Evolutionary conservation across 2,113 vertebrate species (phyloP).

Genomic region (Solenodon paradoxus): DNA sequence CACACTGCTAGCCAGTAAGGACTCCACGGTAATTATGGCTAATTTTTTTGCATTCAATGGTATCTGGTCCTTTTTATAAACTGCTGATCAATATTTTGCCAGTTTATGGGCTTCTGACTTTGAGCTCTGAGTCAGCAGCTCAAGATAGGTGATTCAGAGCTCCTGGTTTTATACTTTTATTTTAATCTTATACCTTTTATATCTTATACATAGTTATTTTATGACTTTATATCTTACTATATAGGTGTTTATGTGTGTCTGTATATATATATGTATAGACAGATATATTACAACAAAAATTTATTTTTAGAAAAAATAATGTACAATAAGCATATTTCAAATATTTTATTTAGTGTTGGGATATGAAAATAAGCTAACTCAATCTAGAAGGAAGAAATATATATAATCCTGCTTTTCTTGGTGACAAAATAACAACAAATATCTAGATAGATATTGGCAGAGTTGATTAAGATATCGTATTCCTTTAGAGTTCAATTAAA

Average conservation of each 20-base stretch:
- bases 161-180: background rate
- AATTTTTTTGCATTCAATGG: background rate
- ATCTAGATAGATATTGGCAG: conserved; percentile 29
- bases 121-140: background rate
- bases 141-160: background rate
- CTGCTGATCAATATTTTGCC: background rate
- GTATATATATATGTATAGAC: background rate
- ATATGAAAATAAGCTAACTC: too few relatives aligned
- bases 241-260: background rate
- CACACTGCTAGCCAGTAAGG: background rate
- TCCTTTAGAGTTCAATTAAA: conserved; percentile 42
- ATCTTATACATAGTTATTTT: background rate
- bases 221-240: background rate
- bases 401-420: background rate
- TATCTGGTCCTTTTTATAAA: background rate
- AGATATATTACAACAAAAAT: too few relatives aligned
- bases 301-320: too few relatives aligned
- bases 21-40: background rate
- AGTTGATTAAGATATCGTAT: background rate
- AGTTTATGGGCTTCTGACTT: background rate
- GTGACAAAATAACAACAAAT: background rate
- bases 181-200: background rate
- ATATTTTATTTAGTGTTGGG: too few relatives aligned
- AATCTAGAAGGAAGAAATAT: background rate
- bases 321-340: too few relatives aligned